Conservation (phyloP, 2,797 vertebrate genomes). For the Spea hammondii region DNA sequence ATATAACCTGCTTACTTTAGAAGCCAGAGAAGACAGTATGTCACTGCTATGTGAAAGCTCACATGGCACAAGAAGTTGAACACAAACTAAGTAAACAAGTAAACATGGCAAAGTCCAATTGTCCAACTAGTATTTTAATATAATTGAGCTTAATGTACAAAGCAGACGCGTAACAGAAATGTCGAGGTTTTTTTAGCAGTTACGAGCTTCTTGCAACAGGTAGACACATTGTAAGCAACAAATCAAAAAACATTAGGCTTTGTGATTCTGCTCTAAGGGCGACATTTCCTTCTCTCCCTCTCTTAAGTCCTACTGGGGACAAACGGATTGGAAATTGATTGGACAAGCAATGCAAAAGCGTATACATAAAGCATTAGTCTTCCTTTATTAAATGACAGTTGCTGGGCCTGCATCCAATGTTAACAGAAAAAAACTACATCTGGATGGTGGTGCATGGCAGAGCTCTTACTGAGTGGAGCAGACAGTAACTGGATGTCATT, state of each 20-base stretch:
- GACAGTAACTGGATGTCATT: not conserved
- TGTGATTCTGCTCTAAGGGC: not conserved
- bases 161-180: no score
- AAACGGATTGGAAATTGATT: constrained; percentile 24
- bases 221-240: not conserved
- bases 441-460: not conserved
- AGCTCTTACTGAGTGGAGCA: not conserved
- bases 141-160: no score
- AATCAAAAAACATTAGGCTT: not conserved
- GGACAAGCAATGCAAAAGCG: constrained; percentile 21
- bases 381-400: constrained; percentile 19
- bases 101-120: no score
- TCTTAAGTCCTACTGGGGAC: not conserved
- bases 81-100: no score
- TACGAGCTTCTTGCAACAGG: no score
- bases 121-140: no score
- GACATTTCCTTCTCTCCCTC: constrained; percentile 10
- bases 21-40: no score
- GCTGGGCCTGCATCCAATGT: constrained; percentile 6
- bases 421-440: constrained; percentile 4
- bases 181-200: no score
- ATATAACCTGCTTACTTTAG: no score
- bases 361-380: constrained; percentile 27
- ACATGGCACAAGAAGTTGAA: no score
- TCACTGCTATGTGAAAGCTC: no score